Evolutionary conservation across 2,888 invertebrate species (phyloP), one percentile per base, ranked within the genome.

Genomic region (Macrophya annulata): DNA sequence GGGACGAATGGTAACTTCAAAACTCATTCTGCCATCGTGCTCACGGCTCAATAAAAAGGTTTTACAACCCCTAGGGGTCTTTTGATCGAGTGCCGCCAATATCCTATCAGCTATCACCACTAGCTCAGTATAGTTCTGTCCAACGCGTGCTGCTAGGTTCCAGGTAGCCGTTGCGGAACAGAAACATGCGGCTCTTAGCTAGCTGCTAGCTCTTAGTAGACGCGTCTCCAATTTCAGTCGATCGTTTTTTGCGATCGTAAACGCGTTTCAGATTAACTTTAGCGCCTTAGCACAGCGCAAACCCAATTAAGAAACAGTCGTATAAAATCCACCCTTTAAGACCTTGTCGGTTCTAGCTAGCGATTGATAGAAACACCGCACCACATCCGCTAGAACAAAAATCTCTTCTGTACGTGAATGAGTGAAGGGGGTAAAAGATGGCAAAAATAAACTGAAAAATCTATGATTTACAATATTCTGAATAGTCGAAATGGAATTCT

Each of bases 221-320:
- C 86, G 87, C 90, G 89, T 91, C 92, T 92, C 92, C 90, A 92
- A 91, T 93, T 93, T 93, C 93, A 89, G 88, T 90, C 90, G 91
- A 91, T 92, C 91, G 91, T 92, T 93, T 93, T 92, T 92, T 92
- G 91, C 91, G 89, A 91, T 92, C 93, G 91, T 93, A 92, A 93
- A 93, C 89, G 91, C 89, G 89, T 88, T 88, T 88, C 88, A 87
- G 89, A 91, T 92, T 92, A 91, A 91, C 91, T 91, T 90, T 88
- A 86, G 86, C 89, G 89, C 88, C 86, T 89, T 86, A 85, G 77
- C 85, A 84, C 83, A 55, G 86, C 86, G 85, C 86, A 88, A 90
- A 91, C 87, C 90, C 89, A 90, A 90, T 91, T 90, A 90, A 90
- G 88, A 87, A 86, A 74, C 86, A 87, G 86, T 88, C 88, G 87